Conservation (phyloP, 2,888 invertebrate genomes). For the Drosophila kambysellisi region DNA sequence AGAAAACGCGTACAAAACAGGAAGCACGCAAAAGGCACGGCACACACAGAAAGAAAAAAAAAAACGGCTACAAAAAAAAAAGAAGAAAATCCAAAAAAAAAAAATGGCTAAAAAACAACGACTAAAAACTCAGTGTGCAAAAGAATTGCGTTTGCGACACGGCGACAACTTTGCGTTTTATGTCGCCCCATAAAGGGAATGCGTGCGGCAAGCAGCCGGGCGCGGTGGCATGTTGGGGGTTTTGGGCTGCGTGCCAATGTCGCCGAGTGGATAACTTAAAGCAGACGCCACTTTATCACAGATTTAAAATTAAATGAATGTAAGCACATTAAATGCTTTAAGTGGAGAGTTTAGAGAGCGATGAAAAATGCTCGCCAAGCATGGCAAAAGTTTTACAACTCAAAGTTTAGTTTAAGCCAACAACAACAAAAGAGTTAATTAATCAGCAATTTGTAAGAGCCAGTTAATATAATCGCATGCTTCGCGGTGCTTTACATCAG, state of each 20-base stretch:
- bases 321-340: constrained; percentile 77
- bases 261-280: constrained; percentile 50
- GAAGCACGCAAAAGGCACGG: constrained; percentile 63
- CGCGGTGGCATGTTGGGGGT: not conserved
- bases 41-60: constrained; percentile 6
- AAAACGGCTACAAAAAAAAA: constrained; percentile 18
- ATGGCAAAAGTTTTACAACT: constrained; percentile 50
- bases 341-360: constrained; percentile 39
- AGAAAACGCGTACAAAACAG: constrained; percentile 77
- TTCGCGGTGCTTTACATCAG: constrained; percentile 39
- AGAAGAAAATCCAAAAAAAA: constrained; percentile 10
- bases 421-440: constrained; percentile 68
- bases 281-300: constrained; percentile 71
- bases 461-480: constrained; percentile 51
- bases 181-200: constrained; percentile 39
- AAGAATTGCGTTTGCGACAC: constrained; percentile 76
- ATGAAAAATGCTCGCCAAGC: constrained; percentile 11
- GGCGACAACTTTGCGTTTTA: constrained; percentile 75
- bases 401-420: constrained; percentile 61
- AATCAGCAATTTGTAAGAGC: constrained; percentile 70
- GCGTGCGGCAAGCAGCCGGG: not conserved
- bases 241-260: constrained; percentile 3
- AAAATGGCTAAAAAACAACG: constrained; percentile 44
- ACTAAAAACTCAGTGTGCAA: constrained; percentile 46
- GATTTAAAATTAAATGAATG: constrained; percentile 76